Evolutionary conservation across 2,888 invertebrate species (phyloP).

Genomic region (Enoplolaimus lenunculus): DNA sequence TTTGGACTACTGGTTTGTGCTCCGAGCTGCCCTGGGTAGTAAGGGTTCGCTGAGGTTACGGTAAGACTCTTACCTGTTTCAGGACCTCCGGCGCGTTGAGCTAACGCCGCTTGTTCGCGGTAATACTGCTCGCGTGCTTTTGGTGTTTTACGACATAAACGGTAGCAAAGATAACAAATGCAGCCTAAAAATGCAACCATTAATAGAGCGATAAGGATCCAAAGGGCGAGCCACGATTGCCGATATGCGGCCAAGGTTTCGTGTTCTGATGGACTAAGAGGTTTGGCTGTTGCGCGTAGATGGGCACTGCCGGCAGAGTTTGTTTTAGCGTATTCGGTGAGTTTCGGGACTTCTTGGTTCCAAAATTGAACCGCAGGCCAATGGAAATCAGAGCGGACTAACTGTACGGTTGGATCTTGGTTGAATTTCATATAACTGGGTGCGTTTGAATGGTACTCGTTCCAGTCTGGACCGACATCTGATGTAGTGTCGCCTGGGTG

Average conservation of each 20-base stretch:
- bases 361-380: constrained; percentile 36
- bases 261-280: constrained; percentile 8
- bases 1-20: no score
- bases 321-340: background rate
- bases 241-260: constrained; percentile 31
- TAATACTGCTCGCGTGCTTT: no score
- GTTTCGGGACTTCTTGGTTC: constrained; percentile 28
- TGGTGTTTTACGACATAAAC: no score
- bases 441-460: constrained; percentile 27
- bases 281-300: background rate
- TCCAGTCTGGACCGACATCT: constrained; percentile 32
- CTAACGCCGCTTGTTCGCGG: no score
- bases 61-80: no score
- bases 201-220: constrained; percentile 35
- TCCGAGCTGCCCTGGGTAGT: no score
- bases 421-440: constrained; percentile 31
- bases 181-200: no score
- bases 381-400: constrained; percentile 28
- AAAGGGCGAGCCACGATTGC: constrained; percentile 36
- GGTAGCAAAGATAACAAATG: no score
- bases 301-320: background rate
- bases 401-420: constrained; percentile 27
- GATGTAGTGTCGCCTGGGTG: no score
- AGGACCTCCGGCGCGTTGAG: no score
- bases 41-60: no score